These are phyloP conservation scores for Lasioglossum albipes DNA, from an alignment of 1,140 invertebrate species.

Conservation along the genomic window DNA sequence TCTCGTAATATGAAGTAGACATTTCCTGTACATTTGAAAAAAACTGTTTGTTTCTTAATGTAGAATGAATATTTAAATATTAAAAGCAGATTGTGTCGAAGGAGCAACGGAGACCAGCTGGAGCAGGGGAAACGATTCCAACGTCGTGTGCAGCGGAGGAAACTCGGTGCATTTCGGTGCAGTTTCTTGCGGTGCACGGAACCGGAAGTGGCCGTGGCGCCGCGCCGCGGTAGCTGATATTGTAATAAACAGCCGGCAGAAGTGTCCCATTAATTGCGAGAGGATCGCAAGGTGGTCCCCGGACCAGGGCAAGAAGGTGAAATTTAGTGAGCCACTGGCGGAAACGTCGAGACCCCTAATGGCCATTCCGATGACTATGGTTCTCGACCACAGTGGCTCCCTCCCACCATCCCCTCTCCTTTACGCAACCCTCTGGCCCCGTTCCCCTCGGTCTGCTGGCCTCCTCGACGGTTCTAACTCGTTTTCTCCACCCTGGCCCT, in stretches of 20 bases:
- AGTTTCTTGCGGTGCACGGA: background rate
- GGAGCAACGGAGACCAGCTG: too few relatives aligned
- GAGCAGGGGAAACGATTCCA: too few relatives aligned
- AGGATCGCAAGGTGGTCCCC: slow-evolving; percentile 68
- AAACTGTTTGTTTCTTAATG: too few relatives aligned
- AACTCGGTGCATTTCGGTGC: background rate
- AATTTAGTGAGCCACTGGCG: slow-evolving; percentile 79
- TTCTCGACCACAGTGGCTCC: slow-evolving; percentile 68
- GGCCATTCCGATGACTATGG: slow-evolving; percentile 76
- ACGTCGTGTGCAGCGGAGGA: too few relatives aligned
- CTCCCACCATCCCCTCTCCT: slow-evolving; percentile 30
- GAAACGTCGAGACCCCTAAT: slow-evolving; percentile 76
- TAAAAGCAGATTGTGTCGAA: too few relatives aligned
- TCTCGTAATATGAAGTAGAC: too few relatives aligned
- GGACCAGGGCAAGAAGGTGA: slow-evolving; percentile 70
- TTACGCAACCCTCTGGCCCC: slow-evolving; percentile 6
- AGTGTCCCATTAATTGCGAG: slow-evolving; percentile 74
- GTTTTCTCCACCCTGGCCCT: slow-evolving; percentile 52
- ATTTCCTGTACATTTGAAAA: too few relatives aligned
- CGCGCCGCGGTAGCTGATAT: slow-evolving; percentile 65
- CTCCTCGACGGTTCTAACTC: slow-evolving; percentile 59
- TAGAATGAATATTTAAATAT: too few relatives aligned
- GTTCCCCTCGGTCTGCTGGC: background rate
- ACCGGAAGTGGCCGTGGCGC: slow-evolving; percentile 16
- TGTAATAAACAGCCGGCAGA: slow-evolving; percentile 68